Evolutionary conservation across 2,797 vertebrate genomes (phyloP).

Genomic region (Amblyopsis hoosieri): DNA sequence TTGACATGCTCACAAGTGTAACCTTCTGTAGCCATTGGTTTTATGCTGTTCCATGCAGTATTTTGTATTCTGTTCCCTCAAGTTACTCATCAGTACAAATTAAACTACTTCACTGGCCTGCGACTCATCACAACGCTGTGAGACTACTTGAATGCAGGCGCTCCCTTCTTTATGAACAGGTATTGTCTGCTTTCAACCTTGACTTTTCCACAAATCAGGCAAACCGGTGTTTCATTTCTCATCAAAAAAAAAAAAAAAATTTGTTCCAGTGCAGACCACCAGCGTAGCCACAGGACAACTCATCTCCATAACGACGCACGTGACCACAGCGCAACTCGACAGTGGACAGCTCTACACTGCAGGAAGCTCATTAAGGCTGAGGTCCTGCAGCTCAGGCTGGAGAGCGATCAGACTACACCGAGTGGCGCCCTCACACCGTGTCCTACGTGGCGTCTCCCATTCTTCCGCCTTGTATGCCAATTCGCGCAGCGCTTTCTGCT

Average conservation of each 20-base stretch:
- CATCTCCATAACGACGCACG: constrained; percentile 41
- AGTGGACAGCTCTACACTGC: constrained; percentile 29
- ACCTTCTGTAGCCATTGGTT: neutral
- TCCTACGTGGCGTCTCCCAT: constrained; percentile 36
- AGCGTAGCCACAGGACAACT: constrained; percentile 37
- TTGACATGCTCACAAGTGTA: too few species aligned
- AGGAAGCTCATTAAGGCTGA: constrained; percentile 37
- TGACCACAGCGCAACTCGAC: constrained; percentile 54
- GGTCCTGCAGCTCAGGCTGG: constrained; percentile 57
- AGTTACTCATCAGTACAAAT: constrained; percentile 34
- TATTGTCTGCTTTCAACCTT: constrained; percentile 21
- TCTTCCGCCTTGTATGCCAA: constrained; percentile 38
- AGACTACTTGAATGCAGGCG: constrained; percentile 30
- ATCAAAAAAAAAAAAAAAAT: constrained; percentile 30
- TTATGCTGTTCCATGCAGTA: constrained; percentile 38
- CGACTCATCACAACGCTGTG: constrained; percentile 37
- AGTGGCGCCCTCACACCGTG: constrained; percentile 48
- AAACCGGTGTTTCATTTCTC: constrained; percentile 39
- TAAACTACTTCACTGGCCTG: constrained; percentile 39
- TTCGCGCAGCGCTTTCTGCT: constrained; percentile 56
- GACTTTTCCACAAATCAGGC: constrained; percentile 37
- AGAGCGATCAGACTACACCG: constrained; percentile 53
- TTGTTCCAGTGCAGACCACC: constrained; percentile 38
- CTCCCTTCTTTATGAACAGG: constrained; percentile 26
- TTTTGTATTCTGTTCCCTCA: constrained; percentile 29